Conservation (phyloP, 2,113 vertebrate species). For the Engraulis encrasicolus region DNA sequence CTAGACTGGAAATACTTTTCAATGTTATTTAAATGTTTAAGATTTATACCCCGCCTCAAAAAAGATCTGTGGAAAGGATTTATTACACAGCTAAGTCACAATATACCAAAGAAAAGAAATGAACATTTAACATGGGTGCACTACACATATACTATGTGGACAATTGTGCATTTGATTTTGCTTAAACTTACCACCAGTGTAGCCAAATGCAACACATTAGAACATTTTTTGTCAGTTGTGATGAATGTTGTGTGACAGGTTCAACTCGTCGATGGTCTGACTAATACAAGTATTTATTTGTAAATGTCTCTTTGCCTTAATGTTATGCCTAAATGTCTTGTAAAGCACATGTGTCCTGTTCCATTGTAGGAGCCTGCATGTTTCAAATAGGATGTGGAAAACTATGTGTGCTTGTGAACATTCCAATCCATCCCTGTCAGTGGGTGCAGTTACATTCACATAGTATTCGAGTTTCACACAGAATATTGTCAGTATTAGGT, state of each 20-base stretch:
- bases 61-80: neutral
- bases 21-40: too few species aligned
- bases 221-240: neutral
- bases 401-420: too few species aligned
- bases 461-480: too few species aligned
- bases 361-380: neutral
- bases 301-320: neutral
- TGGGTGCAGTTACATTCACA: too few species aligned
- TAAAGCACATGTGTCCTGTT: neutral
- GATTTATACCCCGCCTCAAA: too few species aligned
- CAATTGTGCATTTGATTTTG: neutral
- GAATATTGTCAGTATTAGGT: too few species aligned
- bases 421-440: too few species aligned
- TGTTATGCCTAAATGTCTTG: conserved; percentile 9
- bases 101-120: conserved; percentile 31
- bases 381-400: neutral
- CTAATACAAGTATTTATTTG: neutral
- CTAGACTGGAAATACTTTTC: too few species aligned
- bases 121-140: neutral
- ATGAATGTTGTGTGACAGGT: neutral
- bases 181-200: neutral
- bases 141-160: neutral
- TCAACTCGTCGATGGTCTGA: neutral
- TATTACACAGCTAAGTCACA: conserved; percentile 25
- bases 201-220: neutral